phyloP scores from a whole-genome alignment of 2,888 invertebrate species.

The Orgyia antiqua region DNA sequence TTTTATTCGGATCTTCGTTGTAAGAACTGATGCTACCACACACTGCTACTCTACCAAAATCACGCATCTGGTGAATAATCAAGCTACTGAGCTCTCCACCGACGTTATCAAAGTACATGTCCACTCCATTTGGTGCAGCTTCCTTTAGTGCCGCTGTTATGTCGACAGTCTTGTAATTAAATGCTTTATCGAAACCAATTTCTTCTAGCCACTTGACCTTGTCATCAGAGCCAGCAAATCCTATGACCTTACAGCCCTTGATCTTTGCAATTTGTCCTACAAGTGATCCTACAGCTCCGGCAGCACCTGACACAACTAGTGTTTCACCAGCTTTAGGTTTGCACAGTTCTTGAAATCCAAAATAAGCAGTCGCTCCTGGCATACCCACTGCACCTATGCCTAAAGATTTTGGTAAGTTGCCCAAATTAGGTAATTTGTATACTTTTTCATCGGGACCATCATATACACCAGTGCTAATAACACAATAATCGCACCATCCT shows the following conservation, averaged over 20 bases:
- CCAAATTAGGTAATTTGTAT: constrained; percentile 81
- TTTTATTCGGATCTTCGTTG: constrained; percentile 30
- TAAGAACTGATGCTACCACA: constrained; percentile 15
- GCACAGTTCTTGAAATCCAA: constrained; percentile 83
- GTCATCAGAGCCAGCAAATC: constrained; percentile 81
- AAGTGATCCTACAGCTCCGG: constrained; percentile 85
- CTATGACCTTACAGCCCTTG: constrained; percentile 80
- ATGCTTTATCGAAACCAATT: constrained; percentile 82
- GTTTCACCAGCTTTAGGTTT: constrained; percentile 83
- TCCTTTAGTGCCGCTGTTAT: constrained; percentile 67
- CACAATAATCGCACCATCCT: constrained; percentile 25
- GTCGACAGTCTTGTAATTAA: constrained; percentile 82
- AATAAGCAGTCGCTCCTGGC: constrained; percentile 85
- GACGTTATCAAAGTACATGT: constrained; percentile 88
- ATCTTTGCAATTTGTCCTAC: constrained; percentile 88
- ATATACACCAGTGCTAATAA: constrained; percentile 11
- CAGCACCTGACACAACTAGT: constrained; percentile 84
- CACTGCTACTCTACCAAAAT: constrained; percentile 75
- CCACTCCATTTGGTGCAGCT: constrained; percentile 67
- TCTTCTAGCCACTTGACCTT: constrained; percentile 84
- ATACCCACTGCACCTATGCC: constrained; percentile 81
- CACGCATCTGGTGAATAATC: constrained; percentile 79
- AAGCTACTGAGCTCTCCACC: constrained; percentile 80
- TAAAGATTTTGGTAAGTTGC: constrained; percentile 68
- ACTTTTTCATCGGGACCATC: neutral